Evolutionary conservation across 2,113 vertebrate genomes (phyloP).

Genomic region (Otolemur garnettii): DNA sequence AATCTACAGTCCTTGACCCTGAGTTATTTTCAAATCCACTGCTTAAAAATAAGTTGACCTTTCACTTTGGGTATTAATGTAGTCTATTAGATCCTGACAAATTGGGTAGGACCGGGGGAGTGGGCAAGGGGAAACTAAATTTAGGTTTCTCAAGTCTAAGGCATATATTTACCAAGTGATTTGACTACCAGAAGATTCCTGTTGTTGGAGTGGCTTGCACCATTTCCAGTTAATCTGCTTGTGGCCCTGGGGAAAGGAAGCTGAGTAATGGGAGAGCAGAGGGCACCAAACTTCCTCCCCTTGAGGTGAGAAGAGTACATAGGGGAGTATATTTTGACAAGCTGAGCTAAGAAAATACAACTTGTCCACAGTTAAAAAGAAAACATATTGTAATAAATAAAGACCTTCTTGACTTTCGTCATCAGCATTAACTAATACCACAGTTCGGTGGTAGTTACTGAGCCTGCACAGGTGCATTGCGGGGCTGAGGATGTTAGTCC

Average conservation of each 20-base stretch:
- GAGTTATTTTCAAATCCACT: constrained; percentile 60
- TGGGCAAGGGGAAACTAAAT: not conserved
- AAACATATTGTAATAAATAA: constrained; percentile 33
- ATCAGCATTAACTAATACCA: constrained; percentile 57
- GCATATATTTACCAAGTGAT: not conserved
- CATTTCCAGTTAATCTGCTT: not conserved
- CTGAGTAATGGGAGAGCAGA: not conserved
- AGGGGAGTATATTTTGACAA: not conserved
- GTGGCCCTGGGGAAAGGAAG: not conserved
- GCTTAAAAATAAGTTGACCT: constrained; percentile 25
- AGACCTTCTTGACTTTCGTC: constrained; percentile 66
- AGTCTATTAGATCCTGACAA: constrained; percentile 44
- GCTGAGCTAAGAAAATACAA: constrained; percentile 20
- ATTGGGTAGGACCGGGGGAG: not conserved
- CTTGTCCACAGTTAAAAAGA: constrained; percentile 19
- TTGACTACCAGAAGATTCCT: not conserved
- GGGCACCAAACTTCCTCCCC: not conserved
- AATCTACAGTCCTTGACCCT: constrained; percentile 32
- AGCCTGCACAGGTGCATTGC: constrained; percentile 72
- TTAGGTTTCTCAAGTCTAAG: not conserved
- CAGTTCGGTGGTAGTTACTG: constrained; percentile 36
- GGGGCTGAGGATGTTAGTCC: constrained; percentile 19
- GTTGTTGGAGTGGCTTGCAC: not conserved
- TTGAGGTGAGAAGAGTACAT: not conserved
- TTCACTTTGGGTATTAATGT: constrained; percentile 64